phyloP scores from a whole-genome alignment of 1,140 invertebrate species.

The Zaprionus vittiger region DNA sequence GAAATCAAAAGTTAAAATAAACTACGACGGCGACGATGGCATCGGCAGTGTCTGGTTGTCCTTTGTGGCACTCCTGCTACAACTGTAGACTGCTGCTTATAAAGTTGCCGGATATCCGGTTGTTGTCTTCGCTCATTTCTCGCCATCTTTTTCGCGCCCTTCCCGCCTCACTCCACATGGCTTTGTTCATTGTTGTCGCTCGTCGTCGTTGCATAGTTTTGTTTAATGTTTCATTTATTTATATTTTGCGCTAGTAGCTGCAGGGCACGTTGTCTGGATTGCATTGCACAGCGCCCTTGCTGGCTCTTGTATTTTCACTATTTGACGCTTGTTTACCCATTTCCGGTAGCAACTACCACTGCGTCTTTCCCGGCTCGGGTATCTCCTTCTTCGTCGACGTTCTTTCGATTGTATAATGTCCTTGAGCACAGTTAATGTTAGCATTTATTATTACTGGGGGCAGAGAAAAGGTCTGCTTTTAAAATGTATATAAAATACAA shows the following conservation, averaged over 20 bases:
- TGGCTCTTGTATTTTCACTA: slow-evolving; percentile 70
- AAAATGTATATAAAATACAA: background rate
- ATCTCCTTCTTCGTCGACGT: background rate
- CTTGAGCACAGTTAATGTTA: slow-evolving; percentile 12
- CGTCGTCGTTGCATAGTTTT: slow-evolving; percentile 43
- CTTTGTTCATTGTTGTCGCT: slow-evolving; percentile 34
- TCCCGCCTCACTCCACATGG: slow-evolving; percentile 22
- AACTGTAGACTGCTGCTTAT: slow-evolving; percentile 67
- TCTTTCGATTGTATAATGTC: slow-evolving; percentile 44
- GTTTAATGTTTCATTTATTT: slow-evolving; percentile 81
- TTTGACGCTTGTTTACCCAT: slow-evolving; percentile 83
- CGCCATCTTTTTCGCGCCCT: slow-evolving; percentile 59
- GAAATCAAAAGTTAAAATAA: slow-evolving; percentile 83
- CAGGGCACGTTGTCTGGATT: slow-evolving; percentile 30
- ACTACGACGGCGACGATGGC: slow-evolving; percentile 60
- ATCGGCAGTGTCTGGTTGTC: slow-evolving; percentile 51
- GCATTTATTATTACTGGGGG: slow-evolving; percentile 35
- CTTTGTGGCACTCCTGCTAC: slow-evolving; percentile 50
- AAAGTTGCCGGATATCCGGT: slow-evolving; percentile 82
- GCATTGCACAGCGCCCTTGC: slow-evolving; percentile 42
- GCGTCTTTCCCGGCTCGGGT: slow-evolving; percentile 23
- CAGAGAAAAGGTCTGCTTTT: background rate
- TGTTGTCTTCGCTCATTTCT: slow-evolving; percentile 83
- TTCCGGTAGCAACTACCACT: slow-evolving; percentile 70
- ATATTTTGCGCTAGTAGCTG: slow-evolving; percentile 35